Evolutionary conservation across 2,113 vertebrate species (phyloP).

Genomic region (Tragelaphus buxtoni): DNA sequence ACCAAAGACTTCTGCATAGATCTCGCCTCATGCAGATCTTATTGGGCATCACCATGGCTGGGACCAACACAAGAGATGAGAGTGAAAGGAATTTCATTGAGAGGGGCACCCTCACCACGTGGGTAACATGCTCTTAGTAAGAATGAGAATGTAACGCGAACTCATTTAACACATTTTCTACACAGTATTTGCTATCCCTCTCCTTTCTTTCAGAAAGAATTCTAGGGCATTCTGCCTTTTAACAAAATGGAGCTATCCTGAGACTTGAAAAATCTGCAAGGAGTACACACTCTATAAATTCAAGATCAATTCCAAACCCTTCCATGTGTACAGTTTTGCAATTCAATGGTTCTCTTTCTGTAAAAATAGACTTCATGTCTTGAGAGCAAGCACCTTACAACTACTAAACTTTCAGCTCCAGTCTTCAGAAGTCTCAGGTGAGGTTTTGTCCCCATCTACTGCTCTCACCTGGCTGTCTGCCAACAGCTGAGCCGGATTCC

Average conservation of each 20-base stretch:
- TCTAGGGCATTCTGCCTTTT: background rate
- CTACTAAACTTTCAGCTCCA: background rate
- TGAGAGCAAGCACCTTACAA: background rate
- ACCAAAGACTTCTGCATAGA: background rate
- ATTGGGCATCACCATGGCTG: rapidly evolving
- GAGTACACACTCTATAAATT: background rate
- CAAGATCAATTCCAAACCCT: background rate
- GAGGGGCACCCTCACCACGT: rapidly evolving
- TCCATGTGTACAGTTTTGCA: background rate
- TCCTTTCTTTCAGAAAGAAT: background rate
- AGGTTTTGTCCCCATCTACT: background rate
- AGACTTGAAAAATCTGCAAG: background rate
- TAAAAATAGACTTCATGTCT: background rate
- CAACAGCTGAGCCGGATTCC: background rate
- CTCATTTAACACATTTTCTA: background rate
- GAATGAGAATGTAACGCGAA: background rate
- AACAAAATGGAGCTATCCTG: background rate
- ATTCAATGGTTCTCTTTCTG: background rate
- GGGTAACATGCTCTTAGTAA: too few species aligned
- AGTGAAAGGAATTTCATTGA: background rate
- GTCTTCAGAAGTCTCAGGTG: background rate
- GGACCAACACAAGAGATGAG: too few species aligned
- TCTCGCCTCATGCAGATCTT: background rate
- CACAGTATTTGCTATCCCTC: background rate
- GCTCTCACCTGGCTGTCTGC: background rate